Evolutionary conservation across 2,797 vertebrate genomes (phyloP).

Genomic region (Tympanoctomys barrerae): DNA sequence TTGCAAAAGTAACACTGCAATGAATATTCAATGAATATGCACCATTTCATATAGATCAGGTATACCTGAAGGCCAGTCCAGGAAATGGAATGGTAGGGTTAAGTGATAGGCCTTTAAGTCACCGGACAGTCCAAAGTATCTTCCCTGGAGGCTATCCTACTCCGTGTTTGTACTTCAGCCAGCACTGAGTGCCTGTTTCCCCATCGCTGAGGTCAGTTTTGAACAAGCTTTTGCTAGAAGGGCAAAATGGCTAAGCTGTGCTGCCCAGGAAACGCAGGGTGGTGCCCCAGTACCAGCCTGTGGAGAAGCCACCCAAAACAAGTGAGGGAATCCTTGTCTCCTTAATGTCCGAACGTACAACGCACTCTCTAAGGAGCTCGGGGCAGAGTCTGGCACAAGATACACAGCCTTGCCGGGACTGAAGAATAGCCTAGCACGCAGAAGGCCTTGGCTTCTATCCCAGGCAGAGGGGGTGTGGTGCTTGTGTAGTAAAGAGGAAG

Average conservation of each 20-base stretch:
- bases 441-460: background rate
- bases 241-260: background rate
- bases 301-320: background rate
- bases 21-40: slow-evolving; percentile 42
- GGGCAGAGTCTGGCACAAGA: background rate
- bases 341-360: background rate
- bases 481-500: background rate
- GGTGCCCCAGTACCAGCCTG: background rate
- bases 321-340: background rate
- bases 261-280: background rate
- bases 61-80: slow-evolving; percentile 3
- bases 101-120: background rate
- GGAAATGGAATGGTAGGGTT: slow-evolving; percentile 44
- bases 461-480: background rate
- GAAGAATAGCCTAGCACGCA: background rate
- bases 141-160: slow-evolving; percentile 18
- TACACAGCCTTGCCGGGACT: background rate
- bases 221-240: background rate
- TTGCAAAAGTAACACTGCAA: slow-evolving; percentile 49
- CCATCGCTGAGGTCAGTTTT: background rate
- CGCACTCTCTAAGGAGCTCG: background rate
- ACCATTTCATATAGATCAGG: slow-evolving; percentile 27
- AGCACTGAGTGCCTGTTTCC: background rate
- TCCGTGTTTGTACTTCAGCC: background rate
- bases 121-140: background rate